Base-by-base conservation (phyloP, 1,140 invertebrate genomes). In the Diachasma alloeum region DNA sequence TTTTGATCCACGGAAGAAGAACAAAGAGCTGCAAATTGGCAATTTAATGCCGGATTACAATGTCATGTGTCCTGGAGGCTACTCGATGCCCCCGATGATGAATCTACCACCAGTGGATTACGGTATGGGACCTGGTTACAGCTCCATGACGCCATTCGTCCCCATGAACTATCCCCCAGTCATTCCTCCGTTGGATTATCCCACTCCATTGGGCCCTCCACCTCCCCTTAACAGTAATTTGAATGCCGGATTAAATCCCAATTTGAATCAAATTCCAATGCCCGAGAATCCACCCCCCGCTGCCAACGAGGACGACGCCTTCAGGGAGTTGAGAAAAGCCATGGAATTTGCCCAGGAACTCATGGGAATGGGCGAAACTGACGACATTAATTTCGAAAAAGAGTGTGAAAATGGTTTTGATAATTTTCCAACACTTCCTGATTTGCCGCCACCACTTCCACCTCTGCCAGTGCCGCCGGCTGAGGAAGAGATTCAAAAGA, bases 251-350 rank as follows among this genome's bases (percentile, higher is more conserved):
- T 19, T 53, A 15, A 53, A 17, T 17, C 0, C 10, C 9, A 19
- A 15, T 53, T n/a, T 44, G 11, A 39, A 71, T 17, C 39, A 68
- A 44, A 70, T 31, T 17, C 36, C 13, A 68, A 17, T 31, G 36
- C n/a, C 56, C 6, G 5, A 0, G 4, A 48, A 42, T 15, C 22
- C 42, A 31, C 67, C 71, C 19, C 8, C 19, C 26, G 15, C 24
- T 19, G 8, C 48, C 15, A 81, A 53, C 42, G 83, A 83, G 39
- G 83, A 85, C 5, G 86, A 87, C 24, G 87, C 83, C 13, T 76
- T 89, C 1, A 83, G 85, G 19, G 87, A 89, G 5, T 84, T 90
- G 85, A 84, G 87, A 17, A 85, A 87, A 53, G 87, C 87, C 4
- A 84, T 89, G 81, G 84, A 86, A 42, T 89, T 90, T 70, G 88